A percentile compares a stretch with the other conserved stretches of the same genome.
Evolutionary conservation across 23 tunicate species (phyloP).

Genomic region (Ascidia mentula): DNA sequence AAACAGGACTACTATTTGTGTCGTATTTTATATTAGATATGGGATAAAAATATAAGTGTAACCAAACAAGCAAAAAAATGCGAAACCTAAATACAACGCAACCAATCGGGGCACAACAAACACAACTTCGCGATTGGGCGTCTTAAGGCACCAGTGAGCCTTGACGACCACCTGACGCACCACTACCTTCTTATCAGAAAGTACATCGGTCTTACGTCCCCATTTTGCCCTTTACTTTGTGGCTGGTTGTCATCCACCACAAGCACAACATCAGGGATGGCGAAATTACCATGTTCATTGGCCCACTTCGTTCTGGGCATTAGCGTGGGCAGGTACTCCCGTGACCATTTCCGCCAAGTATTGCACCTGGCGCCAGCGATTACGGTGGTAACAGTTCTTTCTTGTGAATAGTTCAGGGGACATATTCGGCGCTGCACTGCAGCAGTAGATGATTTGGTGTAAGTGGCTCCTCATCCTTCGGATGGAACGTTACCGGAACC

Average conservation of each 20-base stretch:
- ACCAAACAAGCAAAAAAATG: too few species aligned
- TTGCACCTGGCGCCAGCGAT: slow-evolving; percentile 13
- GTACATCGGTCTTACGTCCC: not conserved
- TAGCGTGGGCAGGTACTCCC: not conserved
- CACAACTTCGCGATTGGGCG: not conserved
- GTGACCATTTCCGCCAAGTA: too few species aligned
- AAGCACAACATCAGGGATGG: not conserved
- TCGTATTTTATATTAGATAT: too few species aligned
- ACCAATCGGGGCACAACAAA: not conserved
- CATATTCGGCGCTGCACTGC: not conserved
- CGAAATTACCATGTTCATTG: not conserved
- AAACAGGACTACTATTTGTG: too few species aligned
- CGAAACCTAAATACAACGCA: too few species aligned
- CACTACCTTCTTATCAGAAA: not conserved
- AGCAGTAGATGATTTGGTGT: slow-evolving; percentile 34
- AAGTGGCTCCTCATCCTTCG: slow-evolving; percentile 30
- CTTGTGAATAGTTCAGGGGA: slow-evolving; percentile 31
- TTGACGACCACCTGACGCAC: slow-evolving; percentile 1
- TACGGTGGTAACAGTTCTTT: slow-evolving; percentile 11
- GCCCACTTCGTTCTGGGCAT: not conserved
- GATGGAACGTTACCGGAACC: slow-evolving; percentile 18
- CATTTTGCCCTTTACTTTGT: not conserved
- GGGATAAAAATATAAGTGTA: too few species aligned
- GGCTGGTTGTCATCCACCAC: not conserved
- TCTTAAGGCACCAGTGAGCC: not conserved